Evolutionary conservation across 2,888 invertebrate genomes (phyloP).

Genomic region (Polymixis flavicincta): DNA sequence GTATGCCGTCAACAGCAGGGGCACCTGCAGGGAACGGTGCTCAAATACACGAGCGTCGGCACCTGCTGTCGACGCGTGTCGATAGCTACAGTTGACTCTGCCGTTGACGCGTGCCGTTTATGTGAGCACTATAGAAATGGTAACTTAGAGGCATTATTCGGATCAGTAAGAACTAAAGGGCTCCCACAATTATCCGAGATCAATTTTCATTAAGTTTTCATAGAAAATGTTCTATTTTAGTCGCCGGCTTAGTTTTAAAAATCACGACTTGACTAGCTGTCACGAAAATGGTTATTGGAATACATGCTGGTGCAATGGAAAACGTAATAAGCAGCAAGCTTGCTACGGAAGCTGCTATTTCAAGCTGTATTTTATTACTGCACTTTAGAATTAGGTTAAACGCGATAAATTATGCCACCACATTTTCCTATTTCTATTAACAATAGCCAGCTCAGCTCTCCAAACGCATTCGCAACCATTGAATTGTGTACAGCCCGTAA

Average conservation of each 20-base stretch:
- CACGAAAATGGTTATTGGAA: neutral
- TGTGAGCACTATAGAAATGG: too few relatives aligned
- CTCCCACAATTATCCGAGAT: too few relatives aligned
- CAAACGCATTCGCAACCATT: conserved; percentile 46
- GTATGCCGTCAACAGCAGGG: too few relatives aligned
- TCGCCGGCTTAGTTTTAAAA: neutral
- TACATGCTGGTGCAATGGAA: neutral
- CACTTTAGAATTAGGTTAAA: conserved; percentile 34
- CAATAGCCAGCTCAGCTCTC: conserved; percentile 40
- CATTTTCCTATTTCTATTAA: conserved; percentile 45
- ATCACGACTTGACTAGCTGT: neutral
- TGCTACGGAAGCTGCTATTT: neutral
- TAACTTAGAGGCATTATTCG: too few relatives aligned
- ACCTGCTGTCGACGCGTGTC: too few relatives aligned
- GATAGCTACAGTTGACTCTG: too few relatives aligned
- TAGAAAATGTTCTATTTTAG: too few relatives aligned
- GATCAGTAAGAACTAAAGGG: neutral
- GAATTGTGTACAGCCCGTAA: conserved; percentile 51
- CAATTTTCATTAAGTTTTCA: too few relatives aligned
- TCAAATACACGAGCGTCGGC: too few relatives aligned
- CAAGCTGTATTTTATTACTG: conserved; percentile 10
- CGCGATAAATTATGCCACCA: conserved; percentile 26
- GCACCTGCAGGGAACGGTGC: too few relatives aligned
- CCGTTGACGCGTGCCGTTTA: too few relatives aligned
- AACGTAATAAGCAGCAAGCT: neutral